Conservation (phyloP, 2,797 vertebrate species). For the Premnoplex brunnescens region DNA sequence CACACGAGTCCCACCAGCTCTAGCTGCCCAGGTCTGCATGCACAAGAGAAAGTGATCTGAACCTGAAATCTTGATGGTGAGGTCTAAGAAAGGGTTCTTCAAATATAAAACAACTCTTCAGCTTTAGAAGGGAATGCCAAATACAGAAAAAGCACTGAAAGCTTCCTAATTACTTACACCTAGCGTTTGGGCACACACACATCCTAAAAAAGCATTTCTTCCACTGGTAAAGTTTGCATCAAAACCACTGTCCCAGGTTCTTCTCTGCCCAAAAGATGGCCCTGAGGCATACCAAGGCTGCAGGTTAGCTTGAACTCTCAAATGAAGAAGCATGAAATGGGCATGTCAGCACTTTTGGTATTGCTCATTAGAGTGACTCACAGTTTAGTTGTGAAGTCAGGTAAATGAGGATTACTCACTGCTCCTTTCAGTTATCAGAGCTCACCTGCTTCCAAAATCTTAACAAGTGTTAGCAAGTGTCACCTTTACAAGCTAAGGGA, state of each 20-base stretch:
- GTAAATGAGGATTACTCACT: not conserved
- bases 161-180: not conserved
- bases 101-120: not conserved
- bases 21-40: not conserved
- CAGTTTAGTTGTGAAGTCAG: not conserved
- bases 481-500: not conserved
- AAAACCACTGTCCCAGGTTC: not conserved
- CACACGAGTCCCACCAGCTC: not conserved
- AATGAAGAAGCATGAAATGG: not conserved
- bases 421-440: not conserved
- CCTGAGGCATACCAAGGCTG: not conserved
- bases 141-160: not conserved
- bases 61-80: not conserved
- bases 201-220: not conserved
- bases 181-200: not conserved
- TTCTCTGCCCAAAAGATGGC: not conserved
- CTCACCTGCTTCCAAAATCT: not conserved
- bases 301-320: not conserved
- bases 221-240: not conserved
- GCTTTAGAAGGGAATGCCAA: not conserved
- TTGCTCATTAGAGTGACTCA: conserved; percentile 22
- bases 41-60: not conserved
- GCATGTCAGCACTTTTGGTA: not conserved
- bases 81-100: not conserved
- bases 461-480: not conserved